Evolutionary conservation across 2,113 vertebrate species (phyloP).

Genomic region (Gnathochromis pfefferi): DNA sequence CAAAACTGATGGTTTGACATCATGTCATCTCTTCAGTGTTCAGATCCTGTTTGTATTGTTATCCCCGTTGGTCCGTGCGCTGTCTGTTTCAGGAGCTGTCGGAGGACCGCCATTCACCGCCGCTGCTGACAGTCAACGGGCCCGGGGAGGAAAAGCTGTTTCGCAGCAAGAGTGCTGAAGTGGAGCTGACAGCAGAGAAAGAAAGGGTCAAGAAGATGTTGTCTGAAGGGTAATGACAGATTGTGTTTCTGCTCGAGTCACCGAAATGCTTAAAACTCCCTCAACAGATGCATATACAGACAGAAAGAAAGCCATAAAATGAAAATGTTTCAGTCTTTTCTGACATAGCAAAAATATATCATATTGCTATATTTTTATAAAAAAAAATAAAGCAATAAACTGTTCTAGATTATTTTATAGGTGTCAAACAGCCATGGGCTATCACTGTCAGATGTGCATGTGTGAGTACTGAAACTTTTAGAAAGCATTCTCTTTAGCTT

Average conservation of each 20-base stretch:
- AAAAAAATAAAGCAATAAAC: background rate
- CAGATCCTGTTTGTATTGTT: background rate
- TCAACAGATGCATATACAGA: background rate
- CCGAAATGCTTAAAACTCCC: background rate
- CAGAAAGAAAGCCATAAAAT: background rate
- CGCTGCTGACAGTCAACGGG: slow-evolving; percentile 78
- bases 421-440: background rate
- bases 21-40: background rate
- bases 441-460: background rate
- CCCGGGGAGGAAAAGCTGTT: slow-evolving; percentile 87
- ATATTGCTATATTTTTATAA: background rate
- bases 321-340: background rate
- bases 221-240: slow-evolving; percentile 80
- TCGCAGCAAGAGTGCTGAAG: slow-evolving; percentile 87
- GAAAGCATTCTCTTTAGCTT: background rate
- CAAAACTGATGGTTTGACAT: background rate
- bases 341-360: background rate
- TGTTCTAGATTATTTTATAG: background rate
- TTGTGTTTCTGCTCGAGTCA: background rate
- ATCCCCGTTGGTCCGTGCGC: background rate
- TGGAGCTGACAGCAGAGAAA: slow-evolving; percentile 78
- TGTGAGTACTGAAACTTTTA: background rate
- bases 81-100: slow-evolving; percentile 53
- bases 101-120: slow-evolving; percentile 66
- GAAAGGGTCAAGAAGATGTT: slow-evolving; percentile 92